phyloP scores from a whole-genome alignment of 2,113 vertebrate genomes.

The Mesembrinibis cayennensis region DNA sequence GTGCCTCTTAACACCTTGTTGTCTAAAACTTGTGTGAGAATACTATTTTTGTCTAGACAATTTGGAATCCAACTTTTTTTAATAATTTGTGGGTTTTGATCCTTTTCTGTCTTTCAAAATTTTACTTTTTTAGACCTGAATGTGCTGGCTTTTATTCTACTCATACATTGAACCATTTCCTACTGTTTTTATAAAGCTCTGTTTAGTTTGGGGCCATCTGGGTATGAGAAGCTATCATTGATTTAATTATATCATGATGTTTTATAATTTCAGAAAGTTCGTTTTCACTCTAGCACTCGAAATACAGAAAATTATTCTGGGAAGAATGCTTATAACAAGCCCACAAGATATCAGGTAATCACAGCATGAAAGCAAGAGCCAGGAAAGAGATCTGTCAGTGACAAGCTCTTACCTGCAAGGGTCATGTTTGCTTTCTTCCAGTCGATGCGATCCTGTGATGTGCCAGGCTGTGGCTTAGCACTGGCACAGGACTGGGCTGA shows the following conservation, averaged over 20 bases:
- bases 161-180: not conserved
- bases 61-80: not conserved
- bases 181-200: not conserved
- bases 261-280: conserved; percentile 81
- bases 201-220: not conserved
- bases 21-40: not conserved
- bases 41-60: not conserved
- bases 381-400: not conserved
- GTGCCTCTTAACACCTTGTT: not conserved
- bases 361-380: not conserved
- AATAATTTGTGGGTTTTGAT: not conserved
- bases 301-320: conserved; percentile 82
- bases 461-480: not conserved
- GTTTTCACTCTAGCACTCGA: conserved; percentile 79
- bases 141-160: not conserved
- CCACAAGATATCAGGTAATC: conserved; percentile 92
- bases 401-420: not conserved
- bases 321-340: conserved; percentile 87
- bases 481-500: not conserved
- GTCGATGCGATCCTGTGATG: not conserved
- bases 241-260: not conserved
- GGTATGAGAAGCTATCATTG: not conserved
- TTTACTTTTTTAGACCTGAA: not conserved
- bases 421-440: not conserved
- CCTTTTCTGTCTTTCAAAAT: not conserved